These are phyloP conservation scores for Pachycephus smyrnensis DNA, from an alignment of 2,888 invertebrate species.

Conservation along the genomic window DNA sequence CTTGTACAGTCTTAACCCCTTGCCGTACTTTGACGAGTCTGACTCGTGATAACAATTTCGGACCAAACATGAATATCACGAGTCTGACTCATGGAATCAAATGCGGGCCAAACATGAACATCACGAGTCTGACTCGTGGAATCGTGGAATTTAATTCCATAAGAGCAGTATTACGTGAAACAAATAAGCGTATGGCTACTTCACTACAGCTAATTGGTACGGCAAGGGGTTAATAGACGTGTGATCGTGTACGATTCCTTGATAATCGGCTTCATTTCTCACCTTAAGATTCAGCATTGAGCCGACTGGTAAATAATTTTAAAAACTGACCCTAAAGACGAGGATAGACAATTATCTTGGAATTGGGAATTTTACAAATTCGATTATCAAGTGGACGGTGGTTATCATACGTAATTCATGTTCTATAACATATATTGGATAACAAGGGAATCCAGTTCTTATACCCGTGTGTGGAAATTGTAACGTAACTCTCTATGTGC, in stretches of 20 bases:
- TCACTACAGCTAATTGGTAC: too few relatives aligned
- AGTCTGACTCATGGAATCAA: too few relatives aligned
- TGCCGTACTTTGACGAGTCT: too few relatives aligned
- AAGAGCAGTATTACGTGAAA: too few relatives aligned
- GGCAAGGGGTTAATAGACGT: too few relatives aligned
- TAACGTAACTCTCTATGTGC: not conserved
- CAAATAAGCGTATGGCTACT: too few relatives aligned
- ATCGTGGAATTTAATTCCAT: too few relatives aligned
- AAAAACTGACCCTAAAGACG: not conserved
- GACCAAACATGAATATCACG: too few relatives aligned
- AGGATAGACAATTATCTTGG: not conserved
- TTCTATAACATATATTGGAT: not conserved
- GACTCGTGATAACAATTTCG: too few relatives aligned
- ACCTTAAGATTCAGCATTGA: not conserved
- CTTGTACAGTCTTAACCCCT: not conserved
- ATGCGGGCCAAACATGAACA: too few relatives aligned
- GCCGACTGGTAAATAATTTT: not conserved
- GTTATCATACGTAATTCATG: not conserved
- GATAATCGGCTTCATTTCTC: not conserved
- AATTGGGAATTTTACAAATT: not conserved
- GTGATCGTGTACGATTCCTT: not conserved
- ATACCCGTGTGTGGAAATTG: not conserved
- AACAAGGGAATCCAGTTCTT: not conserved
- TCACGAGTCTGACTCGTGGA: too few relatives aligned
- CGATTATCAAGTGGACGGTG: not conserved